Base-by-base conservation (phyloP, 2,113 vertebrate species). In the Myocastor coypus region DNA sequence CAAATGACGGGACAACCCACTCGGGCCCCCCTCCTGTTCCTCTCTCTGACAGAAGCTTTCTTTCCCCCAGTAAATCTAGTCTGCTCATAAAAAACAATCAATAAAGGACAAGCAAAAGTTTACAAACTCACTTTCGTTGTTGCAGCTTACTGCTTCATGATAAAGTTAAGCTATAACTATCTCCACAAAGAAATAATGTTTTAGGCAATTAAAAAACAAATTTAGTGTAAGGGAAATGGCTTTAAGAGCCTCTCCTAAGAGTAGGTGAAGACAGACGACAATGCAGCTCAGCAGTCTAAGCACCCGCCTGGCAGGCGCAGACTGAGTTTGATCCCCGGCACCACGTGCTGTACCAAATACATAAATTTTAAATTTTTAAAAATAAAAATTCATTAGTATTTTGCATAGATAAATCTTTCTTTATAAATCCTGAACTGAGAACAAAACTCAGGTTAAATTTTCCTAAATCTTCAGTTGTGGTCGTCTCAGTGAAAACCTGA, bases 151-250 rank as follows among this genome's bases (percentile, higher is more conserved):
- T 46, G 16, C 24, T 83, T 90, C 17, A 32, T 88, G 30, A 68
- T 32, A 91, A 90, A 93, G 61, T 71, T 97, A 92, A 93, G 83
- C 26, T 90, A 19, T 66, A 77, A 89, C 42, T 73, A 73, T 55
- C 30, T 78, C 28, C 30, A 80, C 1, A 61, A 28, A 95, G 30
- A 34, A 22, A 81, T 52, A 96, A 46, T 12, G 83, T 81, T 95
- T 92, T 96, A 83, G 92, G 73, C 30, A 96, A 93, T 80, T 91
- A 83, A 90, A 30, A 93, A 90, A 81, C 46, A 89, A 14, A 93
- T 55, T 96, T 64, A 87, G 59, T 71, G 92, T 40, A 64, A 50
- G 66, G 82, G 46, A 94, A 91, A 75, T 50, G n/a, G 69, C 16
- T 52, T 78, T 83, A 42, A 66, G 61, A 94, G 77, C 26, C n/a